Evolutionary conservation across 1,140 invertebrate genomes (phyloP).

Genomic region (Cotesia chilonis): DNA sequence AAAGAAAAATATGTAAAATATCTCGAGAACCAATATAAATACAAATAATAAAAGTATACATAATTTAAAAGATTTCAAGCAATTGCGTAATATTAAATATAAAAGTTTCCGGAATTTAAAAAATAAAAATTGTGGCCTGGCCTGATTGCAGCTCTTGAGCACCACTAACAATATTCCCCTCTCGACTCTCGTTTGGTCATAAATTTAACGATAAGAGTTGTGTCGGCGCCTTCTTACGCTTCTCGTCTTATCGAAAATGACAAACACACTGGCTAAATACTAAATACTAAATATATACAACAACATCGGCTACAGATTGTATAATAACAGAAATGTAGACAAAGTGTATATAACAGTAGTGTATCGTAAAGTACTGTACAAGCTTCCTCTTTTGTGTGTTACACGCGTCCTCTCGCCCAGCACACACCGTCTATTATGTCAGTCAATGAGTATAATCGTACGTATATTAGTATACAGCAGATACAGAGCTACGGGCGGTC

Average conservation of each 20-base stretch:
- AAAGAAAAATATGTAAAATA: too few relatives aligned
- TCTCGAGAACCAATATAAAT: too few relatives aligned
- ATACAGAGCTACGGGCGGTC: too few relatives aligned
- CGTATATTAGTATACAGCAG: too few relatives aligned
- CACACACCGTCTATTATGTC: neutral
- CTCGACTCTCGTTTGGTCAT: constrained; percentile 37
- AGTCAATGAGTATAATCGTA: constrained; percentile 22
- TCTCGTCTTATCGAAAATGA: too few relatives aligned
- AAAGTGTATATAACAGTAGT: neutral
- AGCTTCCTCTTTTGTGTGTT: constrained; percentile 18
- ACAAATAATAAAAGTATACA: too few relatives aligned
- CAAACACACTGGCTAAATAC: too few relatives aligned
- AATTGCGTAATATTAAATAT: too few relatives aligned
- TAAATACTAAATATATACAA: too few relatives aligned
- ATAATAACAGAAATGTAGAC: neutral
- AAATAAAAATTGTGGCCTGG: neutral
- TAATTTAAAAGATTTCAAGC: too few relatives aligned
- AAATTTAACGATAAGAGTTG: constrained; percentile 47
- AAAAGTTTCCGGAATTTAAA: too few relatives aligned
- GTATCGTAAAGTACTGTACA: constrained; percentile 1
- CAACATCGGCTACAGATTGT: too few relatives aligned
- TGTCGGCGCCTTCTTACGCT: constrained; percentile 38
- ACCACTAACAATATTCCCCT: constrained; percentile 37
- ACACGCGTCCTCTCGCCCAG: constrained; percentile 16
- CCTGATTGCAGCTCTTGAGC: constrained; percentile 34